Percentiles rank a stretch among this genome's conserved stretches.
phyloP scores from a whole-genome alignment of 2,888 invertebrate genomes.

The Leucozona laternaria region DNA sequence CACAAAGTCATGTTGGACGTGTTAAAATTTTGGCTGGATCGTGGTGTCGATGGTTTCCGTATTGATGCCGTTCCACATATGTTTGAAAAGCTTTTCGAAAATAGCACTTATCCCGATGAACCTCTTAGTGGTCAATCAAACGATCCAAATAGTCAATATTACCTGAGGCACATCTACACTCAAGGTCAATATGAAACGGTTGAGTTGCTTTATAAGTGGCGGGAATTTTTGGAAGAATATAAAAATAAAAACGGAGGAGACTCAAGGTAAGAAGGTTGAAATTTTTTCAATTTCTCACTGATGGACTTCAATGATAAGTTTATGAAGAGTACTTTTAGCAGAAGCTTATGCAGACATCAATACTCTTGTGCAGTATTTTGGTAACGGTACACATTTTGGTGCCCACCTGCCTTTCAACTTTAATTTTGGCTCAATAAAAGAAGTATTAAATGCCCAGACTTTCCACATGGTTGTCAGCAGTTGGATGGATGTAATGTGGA shows the following conservation, averaged over 20 bases:
- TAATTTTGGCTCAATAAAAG: conserved; percentile 76
- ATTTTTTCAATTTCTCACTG: background rate
- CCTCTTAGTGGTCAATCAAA: conserved; percentile 81
- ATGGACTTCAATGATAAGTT: background rate
- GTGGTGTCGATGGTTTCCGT: conserved; percentile 91
- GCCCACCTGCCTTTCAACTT: conserved; percentile 89
- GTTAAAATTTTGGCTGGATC: conserved; percentile 89
- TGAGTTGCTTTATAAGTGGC: conserved; percentile 85
- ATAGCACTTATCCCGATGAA: conserved; percentile 83
- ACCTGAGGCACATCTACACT: conserved; percentile 85
- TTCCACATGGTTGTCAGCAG: background rate
- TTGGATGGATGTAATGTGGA: conserved; percentile 86
- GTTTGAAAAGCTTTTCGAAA: conserved; percentile 83
- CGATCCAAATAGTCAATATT: background rate
- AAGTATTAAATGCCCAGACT: background rate
- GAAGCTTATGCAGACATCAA: conserved; percentile 86
- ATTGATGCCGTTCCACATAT: conserved; percentile 87
- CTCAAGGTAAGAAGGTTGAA: conserved; percentile 77
- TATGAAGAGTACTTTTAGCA: conserved; percentile 84
- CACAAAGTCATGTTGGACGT: conserved; percentile 87
- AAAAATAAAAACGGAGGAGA: conserved; percentile 80
- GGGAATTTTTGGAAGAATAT: conserved; percentile 85
- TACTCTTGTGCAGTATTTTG: conserved; percentile 86
- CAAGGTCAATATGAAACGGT: conserved; percentile 86
- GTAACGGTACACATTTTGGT: conserved; percentile 84